Evolutionary conservation across 2,113 vertebrate genomes (phyloP).

Genomic region (Sinocyclocheilus rhinocerous): DNA sequence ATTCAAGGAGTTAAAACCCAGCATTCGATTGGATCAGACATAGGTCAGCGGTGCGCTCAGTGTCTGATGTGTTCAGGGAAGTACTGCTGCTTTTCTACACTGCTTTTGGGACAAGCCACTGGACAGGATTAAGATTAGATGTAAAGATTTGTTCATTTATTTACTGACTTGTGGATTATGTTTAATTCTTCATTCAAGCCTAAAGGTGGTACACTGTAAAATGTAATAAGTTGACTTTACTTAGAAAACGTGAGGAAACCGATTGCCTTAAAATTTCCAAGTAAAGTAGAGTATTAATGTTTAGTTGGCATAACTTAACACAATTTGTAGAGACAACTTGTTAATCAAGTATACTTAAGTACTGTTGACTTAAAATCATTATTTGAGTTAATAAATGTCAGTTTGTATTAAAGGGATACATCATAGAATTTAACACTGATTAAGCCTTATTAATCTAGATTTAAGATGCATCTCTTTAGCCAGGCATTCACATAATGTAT

Average conservation of each 20-base stretch:
- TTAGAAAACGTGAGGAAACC: no score
- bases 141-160: slow-evolving; percentile 25
- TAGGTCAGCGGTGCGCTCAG: slow-evolving; percentile 60
- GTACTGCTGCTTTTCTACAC: slow-evolving; percentile 33
- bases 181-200: background rate
- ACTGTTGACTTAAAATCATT: no score
- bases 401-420: background rate
- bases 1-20: slow-evolving; percentile 68
- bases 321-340: no score
- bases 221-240: no score
- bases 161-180: background rate
- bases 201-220: slow-evolving; percentile 6
- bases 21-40: slow-evolving; percentile 63
- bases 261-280: no score
- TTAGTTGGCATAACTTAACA: no score
- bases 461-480: no score
- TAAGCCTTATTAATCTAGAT: background rate
- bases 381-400: no score
- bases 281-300: no score
- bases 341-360: no score
- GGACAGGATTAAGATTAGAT: slow-evolving; percentile 26
- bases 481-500: no score
- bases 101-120: slow-evolving; percentile 31
- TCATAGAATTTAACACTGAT: background rate
- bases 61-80: slow-evolving; percentile 55